A percentile compares a stretch with the other conserved stretches of the same genome.
phyloP scores from a whole-genome alignment of 2,888 invertebrate species.

The Serripes groenlandicus region DNA sequence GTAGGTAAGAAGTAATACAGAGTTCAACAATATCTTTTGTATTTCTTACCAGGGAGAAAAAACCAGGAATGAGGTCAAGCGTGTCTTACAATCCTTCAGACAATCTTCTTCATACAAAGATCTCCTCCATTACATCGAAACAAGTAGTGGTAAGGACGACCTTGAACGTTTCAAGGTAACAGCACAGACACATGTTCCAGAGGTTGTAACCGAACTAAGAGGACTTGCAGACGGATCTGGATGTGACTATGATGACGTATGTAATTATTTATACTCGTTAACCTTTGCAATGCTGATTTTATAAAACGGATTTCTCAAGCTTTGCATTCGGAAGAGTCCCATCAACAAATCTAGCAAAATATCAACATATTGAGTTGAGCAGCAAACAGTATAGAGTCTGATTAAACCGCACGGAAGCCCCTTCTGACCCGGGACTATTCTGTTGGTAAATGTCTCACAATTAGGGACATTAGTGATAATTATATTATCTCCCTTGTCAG shows the following conservation, averaged over 20 bases:
- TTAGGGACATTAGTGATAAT: too few relatives aligned
- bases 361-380: too few relatives aligned
- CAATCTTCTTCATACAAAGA: not conserved
- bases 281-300: too few relatives aligned
- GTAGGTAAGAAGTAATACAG: not conserved
- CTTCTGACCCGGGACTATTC: too few relatives aligned
- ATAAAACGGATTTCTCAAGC: too few relatives aligned
- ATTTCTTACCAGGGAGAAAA: constrained; percentile 6
- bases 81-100: not conserved
- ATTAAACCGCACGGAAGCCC: too few relatives aligned
- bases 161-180: not conserved
- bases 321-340: too few relatives aligned
- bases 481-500: too few relatives aligned
- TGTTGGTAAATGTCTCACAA: too few relatives aligned
- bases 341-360: too few relatives aligned
- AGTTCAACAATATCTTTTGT: not conserved
- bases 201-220: not conserved
- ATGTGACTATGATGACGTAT: constrained; percentile 19
- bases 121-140: not conserved
- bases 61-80: not conserved
- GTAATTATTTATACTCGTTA: not conserved
- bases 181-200: not conserved
- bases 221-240: constrained; percentile 14
- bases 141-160: not conserved
- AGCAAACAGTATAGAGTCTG: too few relatives aligned